These are phyloP conservation scores for Drosophila pseudoananassae DNA, from an alignment of 1,140 invertebrate genomes.

Conservation along the genomic window DNA sequence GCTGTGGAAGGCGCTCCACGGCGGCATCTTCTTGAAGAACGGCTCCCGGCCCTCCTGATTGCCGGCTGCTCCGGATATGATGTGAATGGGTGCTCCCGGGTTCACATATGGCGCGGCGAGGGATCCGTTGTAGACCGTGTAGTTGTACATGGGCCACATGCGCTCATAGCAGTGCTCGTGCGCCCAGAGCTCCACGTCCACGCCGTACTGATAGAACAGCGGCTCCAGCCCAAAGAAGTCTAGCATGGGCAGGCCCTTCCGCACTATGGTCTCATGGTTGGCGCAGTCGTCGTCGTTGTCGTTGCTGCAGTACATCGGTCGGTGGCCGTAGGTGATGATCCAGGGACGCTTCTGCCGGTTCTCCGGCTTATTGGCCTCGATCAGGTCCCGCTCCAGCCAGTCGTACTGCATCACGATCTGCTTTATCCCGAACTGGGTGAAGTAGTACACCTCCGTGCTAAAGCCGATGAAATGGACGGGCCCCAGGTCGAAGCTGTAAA, in stretches of 20 bases:
- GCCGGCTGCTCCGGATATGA: constrained; percentile 96
- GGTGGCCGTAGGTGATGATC: constrained; percentile 97
- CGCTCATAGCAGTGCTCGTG: constrained; percentile 98
- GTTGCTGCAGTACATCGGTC: constrained; percentile 99
- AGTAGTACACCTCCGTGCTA: constrained; percentile 98
- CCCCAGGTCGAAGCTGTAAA: constrained; percentile 96
- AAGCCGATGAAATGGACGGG: constrained; percentile 96
- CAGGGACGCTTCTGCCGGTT: constrained; percentile 91
- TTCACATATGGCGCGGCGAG: constrained; percentile 91
- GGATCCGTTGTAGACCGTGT: constrained; percentile 93
- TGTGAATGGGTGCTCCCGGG: constrained; percentile 95
- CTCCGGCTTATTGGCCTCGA: constrained; percentile 87
- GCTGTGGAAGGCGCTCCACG: constrained; percentile 79
- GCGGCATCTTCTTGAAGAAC: constrained; percentile 78
- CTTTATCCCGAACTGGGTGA: constrained; percentile 93
- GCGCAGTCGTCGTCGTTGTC: constrained; percentile 94
- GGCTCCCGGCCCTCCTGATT: constrained; percentile 87
- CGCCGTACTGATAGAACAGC: constrained; percentile 93
- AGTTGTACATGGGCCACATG: constrained; percentile 96
- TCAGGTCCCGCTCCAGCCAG: constrained; percentile 94
- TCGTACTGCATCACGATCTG: constrained; percentile 93
- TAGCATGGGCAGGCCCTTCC: constrained; percentile 90
- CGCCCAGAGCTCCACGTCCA: constrained; percentile 97
- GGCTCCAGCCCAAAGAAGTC: constrained; percentile 92
- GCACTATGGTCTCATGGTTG: constrained; percentile 89